Conservation (phyloP, 1,140 invertebrate species). For the Probaryconus sp. region DNA sequence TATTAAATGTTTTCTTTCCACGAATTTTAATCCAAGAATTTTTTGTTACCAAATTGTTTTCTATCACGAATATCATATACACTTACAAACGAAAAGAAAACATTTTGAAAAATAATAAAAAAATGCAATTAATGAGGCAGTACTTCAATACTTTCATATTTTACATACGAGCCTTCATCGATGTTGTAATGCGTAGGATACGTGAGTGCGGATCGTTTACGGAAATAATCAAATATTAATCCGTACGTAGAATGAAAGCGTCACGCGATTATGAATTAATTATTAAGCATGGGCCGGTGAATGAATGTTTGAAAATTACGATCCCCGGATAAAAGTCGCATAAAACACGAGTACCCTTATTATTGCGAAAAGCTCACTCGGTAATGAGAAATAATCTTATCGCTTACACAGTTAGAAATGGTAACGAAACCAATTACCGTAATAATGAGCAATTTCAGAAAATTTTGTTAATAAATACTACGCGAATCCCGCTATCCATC, state of each 20-base stretch:
- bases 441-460: slow-evolving; percentile 16
- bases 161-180: not conserved
- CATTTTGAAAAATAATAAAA: too few species aligned
- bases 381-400: slow-evolving; percentile 22
- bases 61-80: too few species aligned
- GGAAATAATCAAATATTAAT: slow-evolving; percentile 46
- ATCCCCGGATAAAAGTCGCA: slow-evolving; percentile 35
- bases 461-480: slow-evolving; percentile 15
- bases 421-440: slow-evolving; percentile 12
- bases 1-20: too few species aligned
- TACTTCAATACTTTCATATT: too few species aligned
- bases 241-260: slow-evolving; percentile 8
- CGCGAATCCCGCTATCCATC: not conserved
- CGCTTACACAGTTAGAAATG: slow-evolving; percentile 2
- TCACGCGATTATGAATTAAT: slow-evolving; percentile 49
- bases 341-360: slow-evolving; percentile 12
- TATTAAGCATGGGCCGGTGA: slow-evolving; percentile 18
- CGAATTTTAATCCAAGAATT: too few species aligned
- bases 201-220: slow-evolving; percentile 31
- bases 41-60: too few species aligned
- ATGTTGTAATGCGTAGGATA: slow-evolving; percentile 22
- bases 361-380: not conserved
- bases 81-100: too few species aligned
- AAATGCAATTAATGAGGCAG: too few species aligned
- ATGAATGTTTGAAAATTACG: slow-evolving; percentile 41